Percentiles rank a stretch among this genome's conserved stretches.
phyloP scores from a whole-genome alignment of 2,113 vertebrate species.

The Potamarius usumacintae region DNA sequence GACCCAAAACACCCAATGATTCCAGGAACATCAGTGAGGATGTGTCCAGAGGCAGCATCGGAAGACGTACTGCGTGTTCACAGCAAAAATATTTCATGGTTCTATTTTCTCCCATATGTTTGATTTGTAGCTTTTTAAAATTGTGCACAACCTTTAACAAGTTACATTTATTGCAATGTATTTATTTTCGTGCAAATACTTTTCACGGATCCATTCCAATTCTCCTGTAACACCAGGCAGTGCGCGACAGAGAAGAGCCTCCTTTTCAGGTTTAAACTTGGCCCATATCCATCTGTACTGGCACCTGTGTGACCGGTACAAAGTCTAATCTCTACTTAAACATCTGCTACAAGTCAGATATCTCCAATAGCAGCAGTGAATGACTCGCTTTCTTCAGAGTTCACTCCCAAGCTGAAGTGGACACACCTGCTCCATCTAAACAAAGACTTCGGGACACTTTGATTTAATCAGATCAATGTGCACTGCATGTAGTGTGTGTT shows the following conservation, averaged over 20 bases:
- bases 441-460: background rate
- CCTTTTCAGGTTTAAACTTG: background rate
- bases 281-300: background rate
- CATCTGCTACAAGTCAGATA: slow-evolving; percentile 11
- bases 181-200: background rate
- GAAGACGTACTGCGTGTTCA: too few species aligned
- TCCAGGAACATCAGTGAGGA: too few species aligned
- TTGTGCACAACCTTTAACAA: background rate
- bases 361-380: slow-evolving; percentile 5
- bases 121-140: background rate
- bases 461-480: slow-evolving; percentile 26
- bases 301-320: background rate
- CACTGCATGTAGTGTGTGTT: background rate
- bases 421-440: slow-evolving; percentile 12
- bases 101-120: background rate
- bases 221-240: background rate
- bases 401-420: slow-evolving; percentile 7
- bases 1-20: too few species aligned
- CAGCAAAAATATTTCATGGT: background rate
- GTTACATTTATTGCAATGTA: background rate
- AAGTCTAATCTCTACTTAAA: slow-evolving; percentile 23
- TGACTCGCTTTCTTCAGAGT: background rate
- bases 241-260: background rate
- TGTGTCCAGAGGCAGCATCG: too few species aligned
- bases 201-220: background rate